Evolutionary conservation across 2,113 vertebrate genomes (phyloP).

Genomic region (Probosciger aterrimus): DNA sequence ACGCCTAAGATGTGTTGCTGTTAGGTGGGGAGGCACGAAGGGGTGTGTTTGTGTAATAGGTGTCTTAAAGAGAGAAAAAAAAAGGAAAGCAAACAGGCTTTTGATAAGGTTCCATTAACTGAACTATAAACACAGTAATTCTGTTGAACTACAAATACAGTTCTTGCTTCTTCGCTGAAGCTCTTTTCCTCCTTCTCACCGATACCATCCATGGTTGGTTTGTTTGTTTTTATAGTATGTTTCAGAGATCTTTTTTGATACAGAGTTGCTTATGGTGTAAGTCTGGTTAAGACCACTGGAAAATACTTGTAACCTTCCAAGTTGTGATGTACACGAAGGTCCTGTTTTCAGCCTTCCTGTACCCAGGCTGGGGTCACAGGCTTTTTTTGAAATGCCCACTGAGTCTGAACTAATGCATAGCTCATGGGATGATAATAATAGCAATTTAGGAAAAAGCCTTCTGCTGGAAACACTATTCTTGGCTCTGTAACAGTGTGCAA

Average conservation of each 20-base stretch:
- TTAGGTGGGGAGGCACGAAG: not conserved
- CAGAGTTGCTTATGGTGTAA: not conserved
- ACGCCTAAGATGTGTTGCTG: not conserved
- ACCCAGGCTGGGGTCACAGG: not conserved
- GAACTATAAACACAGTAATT: not conserved
- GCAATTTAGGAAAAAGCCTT: not conserved
- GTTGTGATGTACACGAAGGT: not conserved
- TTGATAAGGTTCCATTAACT: slow-evolving; percentile 25
- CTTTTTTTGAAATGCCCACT: not conserved
- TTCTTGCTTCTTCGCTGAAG: not conserved
- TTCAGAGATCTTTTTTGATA: not conserved
- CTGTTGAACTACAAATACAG: not conserved
- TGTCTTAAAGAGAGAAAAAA: not conserved
- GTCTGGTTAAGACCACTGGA: not conserved
- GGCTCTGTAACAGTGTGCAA: rapidly evolving
- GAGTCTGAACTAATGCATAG: not conserved
- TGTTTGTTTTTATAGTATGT: not conserved
- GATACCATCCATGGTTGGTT: not conserved
- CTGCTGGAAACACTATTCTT: not conserved
- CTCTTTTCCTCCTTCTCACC: not conserved
- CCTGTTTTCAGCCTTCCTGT: not conserved
- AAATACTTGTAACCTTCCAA: not conserved
- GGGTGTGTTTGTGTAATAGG: not conserved
- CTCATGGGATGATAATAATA: not conserved
- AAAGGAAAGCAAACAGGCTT: not conserved